Evolutionary conservation across 2,888 invertebrate species (phyloP), one percentile per base, ranked within the genome.

Genomic region (Keiferia lycopersicella): DNA sequence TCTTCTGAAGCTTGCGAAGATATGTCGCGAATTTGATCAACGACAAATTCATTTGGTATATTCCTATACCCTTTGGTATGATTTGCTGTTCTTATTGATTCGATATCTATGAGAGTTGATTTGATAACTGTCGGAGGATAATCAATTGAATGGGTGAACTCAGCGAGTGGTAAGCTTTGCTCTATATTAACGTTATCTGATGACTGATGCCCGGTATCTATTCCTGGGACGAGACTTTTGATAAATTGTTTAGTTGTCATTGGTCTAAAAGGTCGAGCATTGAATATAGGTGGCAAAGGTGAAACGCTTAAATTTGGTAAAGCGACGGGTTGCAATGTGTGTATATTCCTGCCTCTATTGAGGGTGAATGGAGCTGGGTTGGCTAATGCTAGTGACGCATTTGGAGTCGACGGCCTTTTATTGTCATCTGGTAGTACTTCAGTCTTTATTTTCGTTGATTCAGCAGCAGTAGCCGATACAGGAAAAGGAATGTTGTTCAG

Each of bases 121-220:
- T 95, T 94, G 65, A 95, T 93, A 63, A 94, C 92, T 69, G 95
- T 94, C 51, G 95, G 92, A 11, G 96, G 95, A 80, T 95, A 95
- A 71, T 95, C 95, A 51, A 96, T 91, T 1, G 95, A 94, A 51
- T 95, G 94, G 0, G 95, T 88, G 73, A 93, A 95, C 75, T 95
- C 94, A 2, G 93, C 94, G 7, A 96, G 73, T 51, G 94, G 94
- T 62, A 96, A 89, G 75, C 95, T 95, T 73, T 94, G 93, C 58
- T 93, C 82, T 22, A 95, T 85, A 73, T 94, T 91, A 11, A 94
- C 85, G 69, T 91, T 88, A 63, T 81, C 82, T 12, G 77, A 72
- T 63, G 73, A 69, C 61, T 80, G 80, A 68, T 85, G 83, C 75
- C 83, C 80, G 16, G 82, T 75, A 69, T 84, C 86, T 53, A 86